Conservation (phyloP, 2,888 invertebrate genomes). For the Lasioglossum morio region DNA sequence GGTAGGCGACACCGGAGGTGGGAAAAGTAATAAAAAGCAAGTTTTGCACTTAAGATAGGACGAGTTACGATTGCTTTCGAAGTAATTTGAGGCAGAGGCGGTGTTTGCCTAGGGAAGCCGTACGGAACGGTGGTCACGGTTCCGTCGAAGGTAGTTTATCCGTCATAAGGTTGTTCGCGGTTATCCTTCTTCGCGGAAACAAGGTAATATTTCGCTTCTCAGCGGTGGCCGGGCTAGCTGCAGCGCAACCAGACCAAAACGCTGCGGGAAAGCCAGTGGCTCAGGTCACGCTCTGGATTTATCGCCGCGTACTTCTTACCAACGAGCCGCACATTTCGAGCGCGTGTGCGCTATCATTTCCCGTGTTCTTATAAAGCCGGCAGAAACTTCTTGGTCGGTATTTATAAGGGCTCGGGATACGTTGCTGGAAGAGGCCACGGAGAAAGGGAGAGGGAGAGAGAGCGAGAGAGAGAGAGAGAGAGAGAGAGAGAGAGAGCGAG, state of each 20-base stretch:
- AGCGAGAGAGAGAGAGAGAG: background rate
- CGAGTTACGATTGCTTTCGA: background rate
- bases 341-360: conserved; percentile 55
- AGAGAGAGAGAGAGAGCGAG: background rate
- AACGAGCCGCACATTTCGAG: conserved; percentile 53
- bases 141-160: conserved; percentile 67
- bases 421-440: background rate
- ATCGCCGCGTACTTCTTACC: conserved; percentile 78
- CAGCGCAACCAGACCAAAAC: conserved; percentile 73
- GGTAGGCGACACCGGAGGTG: background rate
- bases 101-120: background rate
- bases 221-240: conserved; percentile 64
- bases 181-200: conserved; percentile 74
- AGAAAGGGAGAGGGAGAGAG: background rate
- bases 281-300: conserved; percentile 76
- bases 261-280: conserved; percentile 70
- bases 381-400: conserved; percentile 52
- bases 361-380: conserved; percentile 54
- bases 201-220: conserved; percentile 78
- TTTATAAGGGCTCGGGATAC: conserved; percentile 39
- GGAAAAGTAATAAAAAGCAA: background rate
- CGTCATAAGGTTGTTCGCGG: conserved; percentile 78
- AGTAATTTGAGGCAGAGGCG: background rate
- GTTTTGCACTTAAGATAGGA: background rate
- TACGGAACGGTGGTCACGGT: conserved; percentile 3